phyloP scores from a whole-genome alignment of 2,888 invertebrate genomes.

The Drosophila colorata region DNA sequence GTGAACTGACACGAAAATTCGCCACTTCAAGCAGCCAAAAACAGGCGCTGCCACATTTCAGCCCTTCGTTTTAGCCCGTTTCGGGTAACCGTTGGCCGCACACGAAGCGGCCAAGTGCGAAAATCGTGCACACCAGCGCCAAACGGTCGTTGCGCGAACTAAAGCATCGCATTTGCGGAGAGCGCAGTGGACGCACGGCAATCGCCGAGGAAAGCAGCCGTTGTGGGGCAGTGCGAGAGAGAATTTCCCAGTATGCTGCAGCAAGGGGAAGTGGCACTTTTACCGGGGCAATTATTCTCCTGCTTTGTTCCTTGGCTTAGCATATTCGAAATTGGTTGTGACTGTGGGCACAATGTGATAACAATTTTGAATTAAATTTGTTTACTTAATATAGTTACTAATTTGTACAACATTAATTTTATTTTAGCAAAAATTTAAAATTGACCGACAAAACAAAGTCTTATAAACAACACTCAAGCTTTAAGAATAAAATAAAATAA shows the following conservation, averaged over 20 bases:
- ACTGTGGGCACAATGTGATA: neutral
- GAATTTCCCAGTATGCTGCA: neutral
- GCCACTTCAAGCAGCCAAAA: conserved; percentile 58
- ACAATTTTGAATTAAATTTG: too few relatives aligned
- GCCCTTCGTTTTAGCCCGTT: conserved; percentile 38
- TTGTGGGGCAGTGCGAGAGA: neutral
- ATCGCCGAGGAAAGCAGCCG: neutral
- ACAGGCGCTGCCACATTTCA: conserved; percentile 53
- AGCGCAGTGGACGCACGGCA: conserved; percentile 25
- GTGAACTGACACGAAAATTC: conserved; percentile 83
- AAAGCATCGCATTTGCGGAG: conserved; percentile 1
- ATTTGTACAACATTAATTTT: neutral
- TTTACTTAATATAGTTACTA: too few relatives aligned
- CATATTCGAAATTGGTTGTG: neutral
- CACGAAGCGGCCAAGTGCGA: conserved; percentile 17
- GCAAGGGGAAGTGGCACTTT: conserved; percentile 1
- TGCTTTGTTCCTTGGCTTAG: neutral
- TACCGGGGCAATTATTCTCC: neutral
- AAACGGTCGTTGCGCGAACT: conserved; percentile 39
- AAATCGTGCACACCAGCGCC: conserved; percentile 32
- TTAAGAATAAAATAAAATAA: too few relatives aligned
- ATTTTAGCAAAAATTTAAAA: too few relatives aligned
- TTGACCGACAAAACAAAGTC: too few relatives aligned
- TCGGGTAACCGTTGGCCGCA: conserved; percentile 7
- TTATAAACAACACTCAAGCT: too few relatives aligned